Evolutionary conservation across 2,888 invertebrate species (phyloP).

Genomic region (Pasiphila rectangulata): DNA sequence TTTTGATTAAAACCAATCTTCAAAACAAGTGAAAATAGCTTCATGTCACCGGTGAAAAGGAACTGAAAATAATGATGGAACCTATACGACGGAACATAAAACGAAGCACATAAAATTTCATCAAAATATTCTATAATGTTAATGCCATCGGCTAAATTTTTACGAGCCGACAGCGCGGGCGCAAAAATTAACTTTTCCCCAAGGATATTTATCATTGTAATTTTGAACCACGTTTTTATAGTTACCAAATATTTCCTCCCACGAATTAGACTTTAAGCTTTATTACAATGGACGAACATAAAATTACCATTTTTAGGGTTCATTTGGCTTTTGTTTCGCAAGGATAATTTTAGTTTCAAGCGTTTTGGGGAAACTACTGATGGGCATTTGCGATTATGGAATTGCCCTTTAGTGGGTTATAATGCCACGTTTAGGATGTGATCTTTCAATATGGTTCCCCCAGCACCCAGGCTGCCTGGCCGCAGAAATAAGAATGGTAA

Average conservation of each 20-base stretch:
- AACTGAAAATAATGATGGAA: too few species aligned
- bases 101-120: constrained; percentile 3
- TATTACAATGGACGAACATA: constrained; percentile 48
- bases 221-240: constrained; percentile 43
- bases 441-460: too few species aligned
- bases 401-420: too few species aligned
- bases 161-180: constrained; percentile 21
- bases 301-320: constrained; percentile 49
- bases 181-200: constrained; percentile 32
- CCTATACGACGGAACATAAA: too few species aligned
- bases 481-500: too few species aligned
- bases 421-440: too few species aligned
- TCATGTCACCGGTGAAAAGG: too few species aligned
- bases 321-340: constrained; percentile 15
- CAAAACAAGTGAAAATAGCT: too few species aligned
- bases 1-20: too few species aligned
- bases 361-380: constrained; percentile 3
- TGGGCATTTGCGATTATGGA: background rate
- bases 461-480: too few species aligned
- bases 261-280: constrained; percentile 49
- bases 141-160: constrained; percentile 18
- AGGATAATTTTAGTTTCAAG: constrained; percentile 10
- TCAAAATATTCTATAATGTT: constrained; percentile 10
- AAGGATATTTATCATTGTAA: constrained; percentile 37
- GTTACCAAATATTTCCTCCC: constrained; percentile 43